These are phyloP conservation scores for Shinisaurus crocodilurus DNA, from an alignment of 2,113 vertebrate species.

Conservation along the genomic window DNA sequence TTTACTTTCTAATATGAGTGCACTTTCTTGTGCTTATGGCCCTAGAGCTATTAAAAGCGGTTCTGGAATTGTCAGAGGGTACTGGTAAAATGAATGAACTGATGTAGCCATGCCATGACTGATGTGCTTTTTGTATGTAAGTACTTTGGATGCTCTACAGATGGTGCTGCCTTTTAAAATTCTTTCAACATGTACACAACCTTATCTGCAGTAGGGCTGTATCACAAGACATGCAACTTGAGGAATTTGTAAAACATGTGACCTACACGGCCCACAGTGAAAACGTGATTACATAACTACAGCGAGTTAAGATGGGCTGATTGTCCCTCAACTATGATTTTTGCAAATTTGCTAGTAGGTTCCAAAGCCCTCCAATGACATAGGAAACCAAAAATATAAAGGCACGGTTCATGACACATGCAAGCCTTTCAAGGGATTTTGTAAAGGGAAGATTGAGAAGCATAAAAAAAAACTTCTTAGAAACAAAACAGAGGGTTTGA, in stretches of 20 bases:
- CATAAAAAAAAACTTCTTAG: not conserved
- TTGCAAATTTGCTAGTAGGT: not conserved
- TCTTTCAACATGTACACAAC: too few relatives aligned
- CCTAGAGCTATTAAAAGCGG: too few relatives aligned
- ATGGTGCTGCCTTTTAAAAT: not conserved
- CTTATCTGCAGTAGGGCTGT: not conserved
- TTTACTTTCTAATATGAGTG: too few relatives aligned
- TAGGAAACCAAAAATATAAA: not conserved
- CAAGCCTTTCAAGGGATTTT: not conserved
- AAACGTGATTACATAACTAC: not conserved
- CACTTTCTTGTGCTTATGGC: too few relatives aligned
- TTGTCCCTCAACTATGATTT: not conserved
- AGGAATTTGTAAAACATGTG: not conserved
- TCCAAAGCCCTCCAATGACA: not conserved
- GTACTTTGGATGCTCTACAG: too few relatives aligned
- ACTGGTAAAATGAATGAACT: too few relatives aligned
- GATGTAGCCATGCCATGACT: too few relatives aligned
- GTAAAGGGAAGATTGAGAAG: not conserved
- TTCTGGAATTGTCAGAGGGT: too few relatives aligned
- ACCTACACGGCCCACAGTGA: not conserved
- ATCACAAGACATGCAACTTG: not conserved
- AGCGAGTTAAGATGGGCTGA: too few relatives aligned
- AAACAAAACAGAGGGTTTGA: not conserved
- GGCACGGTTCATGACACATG: not conserved
- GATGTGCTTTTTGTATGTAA: not conserved